Percentiles rank a stretch among this genome's conserved stretches.
Evolutionary conservation across 2,888 invertebrate genomes (phyloP).

Genomic region (Pseudococcus jackbeardsleyi): DNA sequence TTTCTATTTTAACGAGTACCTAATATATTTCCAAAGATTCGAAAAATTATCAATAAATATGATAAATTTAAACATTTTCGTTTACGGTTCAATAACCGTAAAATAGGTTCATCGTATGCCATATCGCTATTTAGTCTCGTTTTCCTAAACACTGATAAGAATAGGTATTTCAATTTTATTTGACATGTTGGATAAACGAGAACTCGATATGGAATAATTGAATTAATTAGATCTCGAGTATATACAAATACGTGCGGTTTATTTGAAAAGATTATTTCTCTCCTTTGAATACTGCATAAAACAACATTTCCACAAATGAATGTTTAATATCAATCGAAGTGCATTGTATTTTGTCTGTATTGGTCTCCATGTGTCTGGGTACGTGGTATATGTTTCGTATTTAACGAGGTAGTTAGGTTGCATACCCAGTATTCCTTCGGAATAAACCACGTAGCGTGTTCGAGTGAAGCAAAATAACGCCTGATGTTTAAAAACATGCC

Average conservation of each 20-base stretch:
- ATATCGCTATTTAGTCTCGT: constrained; percentile 32
- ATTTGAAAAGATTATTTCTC: not conserved
- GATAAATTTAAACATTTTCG: constrained; percentile 6
- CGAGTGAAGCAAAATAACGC: not conserved
- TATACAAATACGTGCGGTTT: not conserved
- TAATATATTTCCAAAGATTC: not conserved
- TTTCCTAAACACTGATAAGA: constrained; percentile 25
- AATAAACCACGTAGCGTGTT: not conserved
- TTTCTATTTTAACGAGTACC: too few relatives aligned
- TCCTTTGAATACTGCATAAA: not conserved
- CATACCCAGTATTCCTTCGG: not conserved
- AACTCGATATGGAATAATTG: constrained; percentile 7
- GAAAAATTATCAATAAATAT: constrained; percentile 44
- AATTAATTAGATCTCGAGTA: not conserved
- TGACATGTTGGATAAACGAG: constrained; percentile 9
- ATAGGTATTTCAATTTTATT: constrained; percentile 34
- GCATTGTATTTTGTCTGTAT: not conserved
- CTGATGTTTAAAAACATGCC: not conserved
- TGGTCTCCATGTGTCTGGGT: not conserved
- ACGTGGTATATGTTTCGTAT: not conserved
- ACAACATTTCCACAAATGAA: not conserved
- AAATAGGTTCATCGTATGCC: constrained; percentile 43
- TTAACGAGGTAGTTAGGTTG: not conserved
- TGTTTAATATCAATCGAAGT: not conserved
- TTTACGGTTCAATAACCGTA: constrained; percentile 42